Evolutionary conservation across 2,113 vertebrate species (phyloP), one percentile per base, ranked within the genome.

Genomic region (Pelecanoides urinatrix): DNA sequence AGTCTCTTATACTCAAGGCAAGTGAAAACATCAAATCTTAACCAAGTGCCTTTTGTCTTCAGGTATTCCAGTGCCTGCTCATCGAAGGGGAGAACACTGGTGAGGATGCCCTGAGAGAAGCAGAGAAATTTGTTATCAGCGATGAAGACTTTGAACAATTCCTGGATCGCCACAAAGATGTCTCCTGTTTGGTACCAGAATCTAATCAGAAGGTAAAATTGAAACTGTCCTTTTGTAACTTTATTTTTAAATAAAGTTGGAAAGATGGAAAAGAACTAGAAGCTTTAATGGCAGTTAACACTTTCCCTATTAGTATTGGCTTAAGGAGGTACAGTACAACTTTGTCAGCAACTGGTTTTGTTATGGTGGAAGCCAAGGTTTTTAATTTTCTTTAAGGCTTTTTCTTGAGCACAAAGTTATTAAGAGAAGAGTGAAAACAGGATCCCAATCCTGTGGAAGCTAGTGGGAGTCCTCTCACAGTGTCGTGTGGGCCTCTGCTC

Each of bases 21-120:
- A 50, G 10, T 53, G 29, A 45, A 94, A 85, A 62, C 9, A 59
- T n/a, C 34, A 88, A 67, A 16, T 27, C 65, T 83, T 85, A 81
- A 59, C 17, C 14, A 34, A 11, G 11, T 61, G 7, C 8, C 42
- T 63, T 61, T 56, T 91, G 12, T 77, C 34, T 71, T 22, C 92
- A 99, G 99, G 98, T 99, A 8, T 99, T 99, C 95, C 99, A 99
- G 97, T 99, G 99, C 76, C 97, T 99, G 68, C 53, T 99, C 25
- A 99, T 99, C 0, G 98, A 99, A 12, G 99, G 99, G 3, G 99
- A 99, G 93, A 99, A 99, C 40, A 96, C 92, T 20, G 99, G 99
- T 30, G 98, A 98, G 63, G 56, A 98, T 10, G 99, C 99, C 7
- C 96, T 99, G 87, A 98, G 99, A 62, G 98, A 99, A 88, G 99